Conservation (phyloP, 2,797 vertebrate species). For the Protosalanx chinensis region DNA sequence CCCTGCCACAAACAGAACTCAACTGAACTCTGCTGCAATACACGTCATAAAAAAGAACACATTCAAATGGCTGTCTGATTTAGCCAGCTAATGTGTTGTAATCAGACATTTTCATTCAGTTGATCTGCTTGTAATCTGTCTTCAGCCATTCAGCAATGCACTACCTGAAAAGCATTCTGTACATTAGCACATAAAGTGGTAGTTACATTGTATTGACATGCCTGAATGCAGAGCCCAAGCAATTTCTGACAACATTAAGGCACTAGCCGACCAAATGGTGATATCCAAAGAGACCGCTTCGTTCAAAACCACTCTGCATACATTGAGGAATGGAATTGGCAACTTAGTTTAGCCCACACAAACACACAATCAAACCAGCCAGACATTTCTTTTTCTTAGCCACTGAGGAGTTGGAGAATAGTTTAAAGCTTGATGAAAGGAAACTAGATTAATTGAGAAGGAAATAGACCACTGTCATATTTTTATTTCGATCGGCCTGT, state of each 20-base stretch:
- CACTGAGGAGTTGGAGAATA: constrained; percentile 39
- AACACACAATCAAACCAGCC: constrained; percentile 25
- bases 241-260: constrained; percentile 58
- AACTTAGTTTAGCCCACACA: constrained; percentile 52
- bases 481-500: constrained; percentile 29
- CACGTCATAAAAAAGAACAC: constrained; percentile 45
- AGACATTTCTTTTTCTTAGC: constrained; percentile 45
- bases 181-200: constrained; percentile 69
- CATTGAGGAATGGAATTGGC: constrained; percentile 32
- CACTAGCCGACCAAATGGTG: constrained; percentile 35
- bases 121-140: constrained; percentile 69
- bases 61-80: constrained; percentile 51
- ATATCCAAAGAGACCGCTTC: not conserved
- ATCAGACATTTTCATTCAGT: constrained; percentile 65
- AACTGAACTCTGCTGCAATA: constrained; percentile 50
- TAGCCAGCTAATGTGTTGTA: constrained; percentile 30
- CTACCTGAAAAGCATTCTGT: constrained; percentile 58
- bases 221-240: constrained; percentile 59
- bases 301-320: constrained; percentile 28
- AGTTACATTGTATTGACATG: constrained; percentile 63
- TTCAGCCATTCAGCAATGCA: constrained; percentile 52
- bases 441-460: constrained; percentile 10
- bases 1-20: constrained; percentile 61
- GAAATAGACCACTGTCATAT: not conserved
- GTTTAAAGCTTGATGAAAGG: constrained; percentile 33